Percentiles rank a stretch among this genome's conserved stretches.
Conservation (phyloP, 1,140 invertebrate species). For the Adoxophyes honmai region DNA sequence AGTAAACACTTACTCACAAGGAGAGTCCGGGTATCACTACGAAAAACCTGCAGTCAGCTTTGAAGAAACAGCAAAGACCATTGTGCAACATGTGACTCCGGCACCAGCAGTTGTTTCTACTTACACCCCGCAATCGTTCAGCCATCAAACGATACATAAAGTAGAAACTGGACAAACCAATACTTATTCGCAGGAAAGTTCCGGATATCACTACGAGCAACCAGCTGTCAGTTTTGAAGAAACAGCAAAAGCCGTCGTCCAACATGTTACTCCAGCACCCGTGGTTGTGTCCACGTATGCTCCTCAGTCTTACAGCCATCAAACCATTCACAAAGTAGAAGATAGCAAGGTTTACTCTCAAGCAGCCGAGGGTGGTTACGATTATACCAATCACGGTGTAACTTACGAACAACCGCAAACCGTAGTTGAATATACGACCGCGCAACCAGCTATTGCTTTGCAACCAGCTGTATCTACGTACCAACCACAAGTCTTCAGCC, state of each 20-base stretch:
- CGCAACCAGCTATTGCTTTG: conserved; percentile 4
- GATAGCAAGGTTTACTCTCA: conserved; percentile 15
- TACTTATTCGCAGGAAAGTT: conserved; percentile 35
- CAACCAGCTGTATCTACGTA: conserved; percentile 15
- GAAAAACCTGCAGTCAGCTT: conserved; percentile 32
- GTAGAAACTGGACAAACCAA: conserved; percentile 26
- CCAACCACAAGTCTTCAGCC: conserved; percentile 12
- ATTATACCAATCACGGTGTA: not conserved
- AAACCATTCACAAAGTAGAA: conserved; percentile 38
- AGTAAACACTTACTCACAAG: conserved; percentile 44
- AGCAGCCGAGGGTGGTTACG: not conserved
- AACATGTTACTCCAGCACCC: conserved; percentile 29
- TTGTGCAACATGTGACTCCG: conserved; percentile 24
- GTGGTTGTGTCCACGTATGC: conserved; percentile 29
- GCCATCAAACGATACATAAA: conserved; percentile 41
- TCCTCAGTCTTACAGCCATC: conserved; percentile 40
- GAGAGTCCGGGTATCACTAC: conserved; percentile 36
- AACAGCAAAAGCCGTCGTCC: conserved; percentile 20
- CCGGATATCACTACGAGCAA: conserved; percentile 40
- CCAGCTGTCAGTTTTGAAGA: conserved; percentile 34
- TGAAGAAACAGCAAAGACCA: conserved; percentile 24
- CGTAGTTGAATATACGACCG: not conserved
- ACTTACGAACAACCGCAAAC: conserved; percentile 6
- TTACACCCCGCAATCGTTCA: conserved; percentile 34
- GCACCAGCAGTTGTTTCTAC: conserved; percentile 33